Conservation (phyloP, 2,888 invertebrate genomes). For the Cremastinae sp. region DNA sequence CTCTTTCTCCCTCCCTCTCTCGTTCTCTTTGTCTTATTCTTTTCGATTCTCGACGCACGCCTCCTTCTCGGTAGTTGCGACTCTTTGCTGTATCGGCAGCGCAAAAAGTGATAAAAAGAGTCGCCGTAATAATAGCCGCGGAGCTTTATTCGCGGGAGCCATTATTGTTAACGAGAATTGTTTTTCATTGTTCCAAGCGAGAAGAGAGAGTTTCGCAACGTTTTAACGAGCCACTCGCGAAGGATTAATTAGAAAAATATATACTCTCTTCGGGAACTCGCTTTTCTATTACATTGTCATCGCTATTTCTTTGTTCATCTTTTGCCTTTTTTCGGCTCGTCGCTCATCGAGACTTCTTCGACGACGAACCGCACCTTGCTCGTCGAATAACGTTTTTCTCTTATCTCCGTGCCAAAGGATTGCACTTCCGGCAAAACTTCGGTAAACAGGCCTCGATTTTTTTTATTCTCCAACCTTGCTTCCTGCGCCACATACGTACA, state of each 20-base stretch:
- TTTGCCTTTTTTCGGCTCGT: neutral
- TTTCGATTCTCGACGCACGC: neutral
- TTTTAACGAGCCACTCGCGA: neutral
- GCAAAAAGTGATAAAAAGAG: slow-evolving; percentile 7
- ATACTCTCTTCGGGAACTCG: neutral
- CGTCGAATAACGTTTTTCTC: neutral
- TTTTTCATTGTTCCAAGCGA: slow-evolving; percentile 7
- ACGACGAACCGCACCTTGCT: slow-evolving; percentile 33
- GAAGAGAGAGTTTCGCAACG: neutral
- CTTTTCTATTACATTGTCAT: slow-evolving; percentile 4
- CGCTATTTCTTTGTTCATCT: neutral
- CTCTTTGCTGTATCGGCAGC: neutral
- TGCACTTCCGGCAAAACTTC: neutral
- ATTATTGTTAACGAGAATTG: slow-evolving; percentile 18
- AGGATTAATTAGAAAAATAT: neutral
- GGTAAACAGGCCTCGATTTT: neutral
- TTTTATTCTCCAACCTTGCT: neutral
- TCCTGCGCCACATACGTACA: neutral
- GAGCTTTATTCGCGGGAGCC: slow-evolving; percentile 2
- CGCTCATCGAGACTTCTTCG: slow-evolving; percentile 2
- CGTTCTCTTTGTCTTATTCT: neutral
- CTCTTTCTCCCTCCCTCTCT: slow-evolving; percentile 1
- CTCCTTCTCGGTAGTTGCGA: slow-evolving; percentile 5
- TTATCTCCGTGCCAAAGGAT: slow-evolving; percentile 37
- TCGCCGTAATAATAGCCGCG: slow-evolving; percentile 11